These are phyloP conservation scores for Scaptomyza polygonia DNA, from an alignment of 2,888 invertebrate species.

Conservation along the genomic window DNA sequence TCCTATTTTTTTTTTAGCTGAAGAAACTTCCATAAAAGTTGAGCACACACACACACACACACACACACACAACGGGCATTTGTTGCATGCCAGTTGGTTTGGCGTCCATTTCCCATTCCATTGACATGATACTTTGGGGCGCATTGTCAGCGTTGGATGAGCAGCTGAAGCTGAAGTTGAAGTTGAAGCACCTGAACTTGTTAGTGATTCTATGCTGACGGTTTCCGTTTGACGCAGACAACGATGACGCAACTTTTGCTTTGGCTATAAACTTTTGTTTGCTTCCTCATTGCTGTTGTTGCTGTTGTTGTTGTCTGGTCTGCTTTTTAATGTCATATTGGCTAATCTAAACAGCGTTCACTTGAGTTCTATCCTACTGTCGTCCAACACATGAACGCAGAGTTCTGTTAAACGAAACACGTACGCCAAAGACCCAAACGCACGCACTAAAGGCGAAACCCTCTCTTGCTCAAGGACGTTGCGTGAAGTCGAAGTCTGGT, in stretches of 20 bases:
- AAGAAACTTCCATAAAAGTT: slow-evolving; percentile 59
- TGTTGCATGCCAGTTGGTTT: slow-evolving; percentile 30
- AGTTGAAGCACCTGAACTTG: slow-evolving; percentile 4
- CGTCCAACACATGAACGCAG: slow-evolving; percentile 4
- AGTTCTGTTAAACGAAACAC: slow-evolving; percentile 56
- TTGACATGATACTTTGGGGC: slow-evolving; percentile 40
- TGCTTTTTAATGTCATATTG: slow-evolving; percentile 46
- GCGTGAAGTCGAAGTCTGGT: slow-evolving; percentile 4
- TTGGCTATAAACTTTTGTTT: slow-evolving; percentile 46
- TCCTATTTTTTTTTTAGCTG: no score
- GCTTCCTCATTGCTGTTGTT: slow-evolving; percentile 30
- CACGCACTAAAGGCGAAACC: neutral
- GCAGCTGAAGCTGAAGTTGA: slow-evolving; percentile 22
- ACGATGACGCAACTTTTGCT: slow-evolving; percentile 44
- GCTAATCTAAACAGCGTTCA: slow-evolving; percentile 41
- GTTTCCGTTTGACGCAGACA: slow-evolving; percentile 45
- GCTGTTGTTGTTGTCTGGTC: slow-evolving; percentile 19
- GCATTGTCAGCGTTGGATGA: slow-evolving; percentile 31
- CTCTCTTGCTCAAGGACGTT: slow-evolving; percentile 15
- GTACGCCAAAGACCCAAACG: slow-evolving; percentile 29
- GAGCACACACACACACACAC: slow-evolving; percentile 17
- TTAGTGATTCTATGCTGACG: slow-evolving; percentile 49
- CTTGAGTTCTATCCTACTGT: neutral
- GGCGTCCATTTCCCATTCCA: slow-evolving; percentile 20
- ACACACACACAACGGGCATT: slow-evolving; percentile 24